Evolutionary conservation across 2,888 invertebrate genomes (phyloP).

Genomic region (Lasioglossum zephyrum): DNA sequence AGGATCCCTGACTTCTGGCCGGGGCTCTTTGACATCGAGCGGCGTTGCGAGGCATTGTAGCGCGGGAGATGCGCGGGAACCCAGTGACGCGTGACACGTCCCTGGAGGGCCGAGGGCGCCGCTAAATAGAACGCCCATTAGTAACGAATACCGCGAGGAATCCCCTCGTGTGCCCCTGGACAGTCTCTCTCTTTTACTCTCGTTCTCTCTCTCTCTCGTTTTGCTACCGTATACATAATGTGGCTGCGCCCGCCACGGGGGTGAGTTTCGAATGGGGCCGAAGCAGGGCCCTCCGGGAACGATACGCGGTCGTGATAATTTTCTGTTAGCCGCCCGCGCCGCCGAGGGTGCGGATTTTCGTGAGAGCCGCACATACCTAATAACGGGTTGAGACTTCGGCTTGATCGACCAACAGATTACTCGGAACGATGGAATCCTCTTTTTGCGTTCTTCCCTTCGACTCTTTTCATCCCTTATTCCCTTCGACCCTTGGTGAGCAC

Average conservation of each 20-base stretch:
- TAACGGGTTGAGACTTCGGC: slow-evolving; percentile 36
- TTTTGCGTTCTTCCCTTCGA: background rate
- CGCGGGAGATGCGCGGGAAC: slow-evolving; percentile 49
- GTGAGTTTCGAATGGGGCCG: slow-evolving; percentile 43
- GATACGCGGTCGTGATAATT: slow-evolving; percentile 74
- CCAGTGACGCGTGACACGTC: slow-evolving; percentile 79
- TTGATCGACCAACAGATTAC: slow-evolving; percentile 31
- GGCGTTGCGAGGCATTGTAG: slow-evolving; percentile 59
- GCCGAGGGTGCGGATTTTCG: slow-evolving; percentile 69
- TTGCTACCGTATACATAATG: slow-evolving; percentile 65
- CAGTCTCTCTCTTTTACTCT: background rate
- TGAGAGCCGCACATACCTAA: slow-evolving; percentile 43
- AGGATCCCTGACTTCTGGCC: slow-evolving; percentile 60
- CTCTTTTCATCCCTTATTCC: too few relatives aligned
- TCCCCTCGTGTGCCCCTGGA: slow-evolving; percentile 62
- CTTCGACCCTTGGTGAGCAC: background rate
- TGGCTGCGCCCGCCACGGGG: slow-evolving; percentile 35
- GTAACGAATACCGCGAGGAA: slow-evolving; percentile 79
- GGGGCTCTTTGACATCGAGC: slow-evolving; percentile 69
- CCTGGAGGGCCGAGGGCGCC: slow-evolving; percentile 75
- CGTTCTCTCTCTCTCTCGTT: slow-evolving; percentile 9
- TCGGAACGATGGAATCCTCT: slow-evolving; percentile 19
- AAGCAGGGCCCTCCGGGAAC: slow-evolving; percentile 64
- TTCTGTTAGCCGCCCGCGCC: slow-evolving; percentile 68
- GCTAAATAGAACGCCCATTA: slow-evolving; percentile 82